Evolutionary conservation across 2,888 invertebrate genomes (phyloP).

Genomic region (Yponomeuta malinellus): DNA sequence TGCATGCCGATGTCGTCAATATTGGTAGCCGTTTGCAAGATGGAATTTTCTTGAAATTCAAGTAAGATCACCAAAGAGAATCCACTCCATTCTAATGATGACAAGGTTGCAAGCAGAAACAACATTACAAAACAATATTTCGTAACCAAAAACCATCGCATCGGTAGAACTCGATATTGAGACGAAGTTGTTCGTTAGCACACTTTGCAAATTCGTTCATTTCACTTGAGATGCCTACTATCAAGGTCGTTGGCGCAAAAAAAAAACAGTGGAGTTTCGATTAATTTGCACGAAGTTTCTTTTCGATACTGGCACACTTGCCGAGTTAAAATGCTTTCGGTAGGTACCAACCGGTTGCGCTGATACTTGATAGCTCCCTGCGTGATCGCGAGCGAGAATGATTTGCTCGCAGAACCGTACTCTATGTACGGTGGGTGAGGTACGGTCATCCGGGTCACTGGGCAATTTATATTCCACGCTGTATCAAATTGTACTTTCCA

Average conservation of each 20-base stretch:
- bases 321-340: slow-evolving; percentile 36
- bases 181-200: slow-evolving; percentile 2
- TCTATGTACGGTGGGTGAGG: slow-evolving; percentile 20
- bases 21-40: neutral
- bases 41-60: neutral
- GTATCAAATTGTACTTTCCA: neutral
- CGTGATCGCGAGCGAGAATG: slow-evolving; percentile 42
- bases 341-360: slow-evolving; percentile 48
- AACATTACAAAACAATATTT: neutral
- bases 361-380: slow-evolving; percentile 30
- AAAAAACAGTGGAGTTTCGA: slow-evolving; percentile 18
- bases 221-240: slow-evolving; percentile 13
- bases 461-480: slow-evolving; percentile 33
- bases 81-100: neutral
- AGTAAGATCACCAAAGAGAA: neutral
- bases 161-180: neutral
- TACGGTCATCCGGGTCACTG: slow-evolving; percentile 49
- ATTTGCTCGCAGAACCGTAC: slow-evolving; percentile 41
- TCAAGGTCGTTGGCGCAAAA: slow-evolving; percentile 47
- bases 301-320: slow-evolving; percentile 52
- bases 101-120: slow-evolving; percentile 3
- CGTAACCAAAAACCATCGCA: neutral
- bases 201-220: slow-evolving; percentile 9
- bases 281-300: slow-evolving; percentile 51
- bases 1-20: neutral